Evolutionary conservation across 2,797 vertebrate genomes (phyloP).

Genomic region (Rousettus madagascariensis): DNA sequence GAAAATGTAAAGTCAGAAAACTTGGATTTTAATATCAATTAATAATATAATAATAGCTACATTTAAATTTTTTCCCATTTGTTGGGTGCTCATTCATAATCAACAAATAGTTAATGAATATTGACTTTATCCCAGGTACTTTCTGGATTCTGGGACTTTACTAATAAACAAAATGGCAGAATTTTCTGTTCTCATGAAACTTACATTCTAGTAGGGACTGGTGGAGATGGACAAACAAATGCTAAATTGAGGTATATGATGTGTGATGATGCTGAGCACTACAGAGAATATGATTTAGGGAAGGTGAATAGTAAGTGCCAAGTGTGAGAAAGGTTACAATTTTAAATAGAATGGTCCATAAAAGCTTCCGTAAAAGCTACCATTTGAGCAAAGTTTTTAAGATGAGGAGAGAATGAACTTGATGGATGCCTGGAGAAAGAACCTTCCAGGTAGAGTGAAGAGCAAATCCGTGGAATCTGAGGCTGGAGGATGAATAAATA

Average conservation of each 20-base stretch:
- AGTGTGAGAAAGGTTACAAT: rapidly evolving
- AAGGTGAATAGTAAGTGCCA: neutral
- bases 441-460: neutral
- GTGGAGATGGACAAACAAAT: neutral
- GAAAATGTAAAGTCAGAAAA: neutral
- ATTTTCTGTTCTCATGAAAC: neutral
- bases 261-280: neutral
- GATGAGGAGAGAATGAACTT: neutral
- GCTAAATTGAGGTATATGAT: neutral
- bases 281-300: neutral
- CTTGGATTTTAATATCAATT: neutral
- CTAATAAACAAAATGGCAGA: neutral
- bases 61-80: neutral
- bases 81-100: neutral
- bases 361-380: neutral
- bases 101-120: neutral
- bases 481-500: neutral
- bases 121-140: neutral
- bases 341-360: neutral
- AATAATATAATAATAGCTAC: neutral
- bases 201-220: neutral
- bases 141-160: neutral
- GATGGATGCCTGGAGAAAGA: neutral
- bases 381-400: neutral
- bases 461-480: neutral